Conservation (phyloP, 2,888 invertebrate genomes). For the Nomada flava region DNA sequence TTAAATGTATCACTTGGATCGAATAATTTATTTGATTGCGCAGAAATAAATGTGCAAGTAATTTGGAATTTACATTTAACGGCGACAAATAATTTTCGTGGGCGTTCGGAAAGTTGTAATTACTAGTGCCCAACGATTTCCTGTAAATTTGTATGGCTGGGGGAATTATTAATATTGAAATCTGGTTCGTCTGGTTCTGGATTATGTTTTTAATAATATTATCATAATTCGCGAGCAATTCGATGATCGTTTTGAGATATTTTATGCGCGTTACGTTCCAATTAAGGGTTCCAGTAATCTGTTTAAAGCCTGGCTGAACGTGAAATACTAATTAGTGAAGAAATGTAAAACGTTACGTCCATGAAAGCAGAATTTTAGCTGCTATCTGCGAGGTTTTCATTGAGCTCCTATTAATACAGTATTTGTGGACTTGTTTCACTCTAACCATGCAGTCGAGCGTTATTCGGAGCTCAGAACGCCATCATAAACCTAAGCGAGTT, state of each 20-base stretch:
- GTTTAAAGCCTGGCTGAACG: no score
- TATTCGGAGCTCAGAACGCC: slow-evolving; percentile 28
- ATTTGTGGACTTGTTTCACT: neutral
- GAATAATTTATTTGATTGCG: no score
- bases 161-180: neutral
- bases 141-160: no score
- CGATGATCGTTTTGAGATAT: no score
- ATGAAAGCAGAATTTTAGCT: neutral
- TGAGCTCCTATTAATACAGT: slow-evolving; percentile 1
- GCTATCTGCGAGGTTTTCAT: neutral
- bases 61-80: no score
- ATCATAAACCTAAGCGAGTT: slow-evolving; percentile 33
- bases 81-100: neutral
- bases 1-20: no score
- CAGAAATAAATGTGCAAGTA: no score
- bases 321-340: neutral
- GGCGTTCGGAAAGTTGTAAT: neutral
- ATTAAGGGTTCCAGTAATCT: no score
- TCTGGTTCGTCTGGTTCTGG: no score
- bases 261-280: no score
- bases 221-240: no score
- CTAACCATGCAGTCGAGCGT: neutral
- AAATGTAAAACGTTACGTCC: neutral
- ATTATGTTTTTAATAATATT: no score
- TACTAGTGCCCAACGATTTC: neutral